Evolutionary conservation across 2,797 vertebrate species (phyloP), one percentile per base, ranked within the genome.

Genomic region (Spinibarbus caldwelli): DNA sequence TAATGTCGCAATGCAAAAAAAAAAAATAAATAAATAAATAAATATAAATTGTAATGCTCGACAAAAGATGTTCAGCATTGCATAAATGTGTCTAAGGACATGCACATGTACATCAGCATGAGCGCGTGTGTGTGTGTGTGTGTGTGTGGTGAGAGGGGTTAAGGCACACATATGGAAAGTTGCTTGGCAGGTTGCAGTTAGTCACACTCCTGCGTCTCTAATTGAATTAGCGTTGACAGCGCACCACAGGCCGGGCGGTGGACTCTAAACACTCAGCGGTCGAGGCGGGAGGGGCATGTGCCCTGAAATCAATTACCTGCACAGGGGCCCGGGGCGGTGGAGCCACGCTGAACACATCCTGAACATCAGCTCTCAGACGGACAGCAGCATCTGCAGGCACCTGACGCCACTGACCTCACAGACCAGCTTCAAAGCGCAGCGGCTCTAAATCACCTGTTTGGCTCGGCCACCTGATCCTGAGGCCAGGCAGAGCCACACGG

Each of bases 211-310:
- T 89, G 94, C 93, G 93, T 94, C 95, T 95, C 96, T 97, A 97
- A 97, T 97, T 98, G 95, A 98, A 98, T 97, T 98, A 95, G 96
- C 95, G 95, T 96, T 97, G 96, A 96, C 96, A 97, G 95, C 93
- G 89, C 96, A 92, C 95, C 94, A 92, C 94, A 92, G 93, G 95
- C 95, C 93, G 88, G 91, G 95, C 95, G 88, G 93, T 92, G 91
- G 93, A 95, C 85, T 85, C 77, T 54, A 81, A 83, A 81, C 95
- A 92, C 91, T 89, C 91, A 90, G 94, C 91, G 93, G 91, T 91
- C 91, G 90, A 92, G 92, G 89, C 90, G 86, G 82, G 82, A 89
- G 87, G 87, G 86, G 86, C 89, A 90, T 88, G 89, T 88, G 87
- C 96, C 94, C 95, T 95, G 94, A 97, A 97, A 97, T 98, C 96